These are phyloP conservation scores for Oxygymnocypris stewartii DNA, from an alignment of 2,113 vertebrate species.

Conservation along the genomic window DNA sequence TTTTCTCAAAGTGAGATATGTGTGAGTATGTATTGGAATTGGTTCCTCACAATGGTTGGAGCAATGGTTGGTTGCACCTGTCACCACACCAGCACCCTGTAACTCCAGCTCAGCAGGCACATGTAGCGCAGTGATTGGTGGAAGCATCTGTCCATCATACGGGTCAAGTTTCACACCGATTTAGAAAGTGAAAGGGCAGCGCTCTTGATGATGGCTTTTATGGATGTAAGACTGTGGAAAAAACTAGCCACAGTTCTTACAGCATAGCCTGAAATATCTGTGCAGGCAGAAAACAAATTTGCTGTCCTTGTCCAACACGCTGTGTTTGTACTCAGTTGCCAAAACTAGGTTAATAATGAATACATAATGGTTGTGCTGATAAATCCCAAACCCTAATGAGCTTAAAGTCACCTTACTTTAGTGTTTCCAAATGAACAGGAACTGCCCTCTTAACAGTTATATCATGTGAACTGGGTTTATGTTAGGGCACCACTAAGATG, in stretches of 20 bases:
- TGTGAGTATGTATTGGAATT: not conserved
- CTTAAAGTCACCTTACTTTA: not conserved
- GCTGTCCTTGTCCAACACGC: not conserved
- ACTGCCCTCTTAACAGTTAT: not conserved
- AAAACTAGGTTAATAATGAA: not conserved
- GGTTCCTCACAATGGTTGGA: not conserved
- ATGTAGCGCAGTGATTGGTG: constrained; percentile 60
- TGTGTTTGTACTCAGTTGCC: not conserved
- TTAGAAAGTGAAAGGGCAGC: constrained; percentile 75
- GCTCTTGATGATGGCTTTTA: constrained; percentile 71
- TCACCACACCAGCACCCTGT: constrained; percentile 52
- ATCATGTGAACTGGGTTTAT: not conserved
- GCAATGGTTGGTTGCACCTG: constrained; percentile 37
- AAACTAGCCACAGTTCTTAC: constrained; percentile 37
- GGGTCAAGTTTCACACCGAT: constrained; percentile 76
- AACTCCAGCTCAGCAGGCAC: constrained; percentile 40
- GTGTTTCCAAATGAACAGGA: not conserved
- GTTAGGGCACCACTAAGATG: not conserved
- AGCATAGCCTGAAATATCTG: constrained; percentile 45
- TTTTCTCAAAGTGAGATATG: not conserved
- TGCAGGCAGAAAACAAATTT: constrained; percentile 22
- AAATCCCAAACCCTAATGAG: not conserved
- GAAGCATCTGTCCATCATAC: constrained; percentile 65
- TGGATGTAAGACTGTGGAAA: constrained; percentile 65
- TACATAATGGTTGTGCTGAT: not conserved